phyloP scores from a whole-genome alignment of 2,797 vertebrate genomes.

The Taeniopygia guttata region DNA sequence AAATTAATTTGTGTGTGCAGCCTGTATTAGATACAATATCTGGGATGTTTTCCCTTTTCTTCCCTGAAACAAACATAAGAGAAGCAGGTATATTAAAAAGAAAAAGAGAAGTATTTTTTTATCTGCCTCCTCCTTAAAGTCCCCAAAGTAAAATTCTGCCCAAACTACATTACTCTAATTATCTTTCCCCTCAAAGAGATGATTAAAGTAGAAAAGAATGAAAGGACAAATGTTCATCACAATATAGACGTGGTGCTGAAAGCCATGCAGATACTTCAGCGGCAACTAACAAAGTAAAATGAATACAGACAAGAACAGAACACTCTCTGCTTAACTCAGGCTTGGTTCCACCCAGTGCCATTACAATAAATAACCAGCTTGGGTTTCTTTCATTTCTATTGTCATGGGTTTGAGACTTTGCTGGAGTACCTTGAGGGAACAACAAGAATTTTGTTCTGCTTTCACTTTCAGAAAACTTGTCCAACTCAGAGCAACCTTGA shows the following conservation, averaged over 20 bases:
- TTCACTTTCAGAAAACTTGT: conserved; percentile 6
- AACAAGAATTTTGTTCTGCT: not conserved
- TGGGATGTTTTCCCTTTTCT: not conserved
- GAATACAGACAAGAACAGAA: not conserved
- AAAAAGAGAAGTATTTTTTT: not conserved
- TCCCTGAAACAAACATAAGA: not conserved
- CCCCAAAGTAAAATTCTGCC: not conserved
- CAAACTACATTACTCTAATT: not conserved
- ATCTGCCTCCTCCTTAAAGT: not conserved
- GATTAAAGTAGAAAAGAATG: not conserved
- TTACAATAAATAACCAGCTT: not conserved
- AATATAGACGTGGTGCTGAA: not conserved
- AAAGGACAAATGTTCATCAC: not conserved
- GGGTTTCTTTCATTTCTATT: not conserved
- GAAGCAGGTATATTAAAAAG: not conserved
- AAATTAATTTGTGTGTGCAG: not conserved
- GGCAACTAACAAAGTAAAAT: not conserved
- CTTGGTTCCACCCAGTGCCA: not conserved
- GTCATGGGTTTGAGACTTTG: not conserved
- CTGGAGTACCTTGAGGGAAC: not conserved
- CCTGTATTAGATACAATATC: not conserved
- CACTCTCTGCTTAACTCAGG: not conserved
- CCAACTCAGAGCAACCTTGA: not conserved
- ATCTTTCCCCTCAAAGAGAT: not conserved
- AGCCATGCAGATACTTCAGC: not conserved